Conservation (phyloP, 2,888 invertebrate species). For the Embidobia sp. region DNA sequence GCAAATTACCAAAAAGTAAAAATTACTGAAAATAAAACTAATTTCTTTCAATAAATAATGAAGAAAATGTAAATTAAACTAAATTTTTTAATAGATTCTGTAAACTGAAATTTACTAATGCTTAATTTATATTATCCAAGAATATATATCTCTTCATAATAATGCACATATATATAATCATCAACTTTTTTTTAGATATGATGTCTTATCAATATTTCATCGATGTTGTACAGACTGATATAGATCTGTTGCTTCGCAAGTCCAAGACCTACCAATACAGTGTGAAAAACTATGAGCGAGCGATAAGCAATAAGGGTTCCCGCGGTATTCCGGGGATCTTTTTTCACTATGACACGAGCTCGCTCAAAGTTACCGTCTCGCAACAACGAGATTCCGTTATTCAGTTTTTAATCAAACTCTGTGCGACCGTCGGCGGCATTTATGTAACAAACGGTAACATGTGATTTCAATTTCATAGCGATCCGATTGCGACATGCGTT, state of each 20-base stretch:
- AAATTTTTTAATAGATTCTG: too few relatives aligned
- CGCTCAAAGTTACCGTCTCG: slow-evolving; percentile 91
- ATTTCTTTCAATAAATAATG: too few relatives aligned
- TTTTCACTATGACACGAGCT: slow-evolving; percentile 96
- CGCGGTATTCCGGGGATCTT: slow-evolving; percentile 97
- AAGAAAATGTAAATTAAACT: too few relatives aligned
- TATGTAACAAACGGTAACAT: slow-evolving; percentile 90
- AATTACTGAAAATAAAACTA: too few relatives aligned
- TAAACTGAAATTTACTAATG: too few relatives aligned
- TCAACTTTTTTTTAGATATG: slow-evolving; percentile 85
- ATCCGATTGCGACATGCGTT: too few relatives aligned
- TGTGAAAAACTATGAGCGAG: slow-evolving; percentile 93
- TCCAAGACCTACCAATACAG: slow-evolving; percentile 96
- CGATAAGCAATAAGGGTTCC: slow-evolving; percentile 89
- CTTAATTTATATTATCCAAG: too few relatives aligned
- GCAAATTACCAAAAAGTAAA: too few relatives aligned
- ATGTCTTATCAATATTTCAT: slow-evolving; percentile 96
- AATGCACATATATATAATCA: neutral
- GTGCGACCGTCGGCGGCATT: slow-evolving; percentile 96
- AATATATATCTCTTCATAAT: neutral
- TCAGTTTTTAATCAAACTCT: slow-evolving; percentile 92
- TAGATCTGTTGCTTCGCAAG: slow-evolving; percentile 89
- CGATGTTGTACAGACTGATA: slow-evolving; percentile 97
- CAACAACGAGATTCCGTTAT: slow-evolving; percentile 90
- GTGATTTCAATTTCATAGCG: neutral